Evolutionary conservation across 2,797 vertebrate species (phyloP), one percentile per base, ranked within the genome.

Genomic region (Melanotaenia pygmaea): DNA sequence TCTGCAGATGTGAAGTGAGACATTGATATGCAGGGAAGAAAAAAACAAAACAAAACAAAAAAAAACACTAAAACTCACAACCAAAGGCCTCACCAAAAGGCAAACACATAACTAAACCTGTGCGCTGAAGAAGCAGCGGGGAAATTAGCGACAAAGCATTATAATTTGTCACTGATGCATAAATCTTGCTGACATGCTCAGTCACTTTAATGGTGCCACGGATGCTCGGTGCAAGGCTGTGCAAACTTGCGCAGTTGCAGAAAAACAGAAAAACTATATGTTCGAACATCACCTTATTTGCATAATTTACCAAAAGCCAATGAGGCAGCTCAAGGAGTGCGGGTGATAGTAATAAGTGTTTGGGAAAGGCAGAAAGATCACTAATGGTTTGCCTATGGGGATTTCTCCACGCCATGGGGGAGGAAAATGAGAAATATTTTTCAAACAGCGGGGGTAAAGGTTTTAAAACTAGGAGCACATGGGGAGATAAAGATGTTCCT

Each of bases 341-440:
- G 97, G 96, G 96, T 96, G 97, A 97, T 97, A 96, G 95, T 97
- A 97, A 98, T 99, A 97, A 98, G 96, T 98, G 97, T 98, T 99
- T 97, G 97, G 96, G 96, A 97, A 96, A 98, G 97, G 96, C 96
- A 97, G 96, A 96, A 96, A 97, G 96, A 97, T 97, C 97, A 96
- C 97, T 98, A 99, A 99, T 99, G 97, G 97, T 96, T 96, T 96
- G 98, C 98, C 98, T 98, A 98, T 99, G 98, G 98, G 98, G 98
- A 98, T 97, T 98, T 98, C 96, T 96, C 95, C 96, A 97, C 98
- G 96, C 98, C 97, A 98, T 98, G 97, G 98, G 97, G 98, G 96
- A 97, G 92, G 97, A 97, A 99, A 98, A 99, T 99, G 98, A 99
- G 98, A 98, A 99, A 98, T 99, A 99, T 99, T 99, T 99, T 99